Evolutionary conservation across 1,140 invertebrate genomes (phyloP).

Genomic region (Chlorops oryzae): DNA sequence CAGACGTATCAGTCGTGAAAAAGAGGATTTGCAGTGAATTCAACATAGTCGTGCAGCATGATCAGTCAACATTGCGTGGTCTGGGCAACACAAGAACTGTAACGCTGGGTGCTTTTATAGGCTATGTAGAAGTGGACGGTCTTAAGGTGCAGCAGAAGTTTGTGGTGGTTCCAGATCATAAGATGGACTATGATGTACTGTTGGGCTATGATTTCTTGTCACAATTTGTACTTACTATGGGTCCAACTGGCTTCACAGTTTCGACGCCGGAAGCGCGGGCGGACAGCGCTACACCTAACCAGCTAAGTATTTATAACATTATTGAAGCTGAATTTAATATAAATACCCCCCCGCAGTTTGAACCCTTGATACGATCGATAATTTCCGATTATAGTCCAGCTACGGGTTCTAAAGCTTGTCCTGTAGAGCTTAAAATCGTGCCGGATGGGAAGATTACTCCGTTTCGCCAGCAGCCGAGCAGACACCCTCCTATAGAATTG

Average conservation of each 20-base stretch:
- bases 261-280: not conserved
- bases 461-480: too few species aligned
- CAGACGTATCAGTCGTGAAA: not conserved
- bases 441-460: constrained; percentile 21
- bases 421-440: too few species aligned
- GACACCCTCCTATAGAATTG: constrained; percentile 20
- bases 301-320: not conserved
- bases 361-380: not conserved
- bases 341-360: not conserved
- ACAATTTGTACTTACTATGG: not conserved
- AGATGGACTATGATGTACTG: not conserved
- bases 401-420: constrained; percentile 4
- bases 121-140: not conserved
- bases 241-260: not conserved
- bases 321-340: too few species aligned
- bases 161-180: too few species aligned
- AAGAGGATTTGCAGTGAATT: not conserved
- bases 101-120: not conserved
- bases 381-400: not conserved
- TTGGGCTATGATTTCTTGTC: not conserved
- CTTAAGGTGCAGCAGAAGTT: not conserved
- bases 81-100: not conserved
- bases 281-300: not conserved
- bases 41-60: too few species aligned
- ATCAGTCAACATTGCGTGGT: not conserved